These are phyloP conservation scores for Ophion costatus DNA, from an alignment of 2,888 invertebrate genomes.

Conservation along the genomic window DNA sequence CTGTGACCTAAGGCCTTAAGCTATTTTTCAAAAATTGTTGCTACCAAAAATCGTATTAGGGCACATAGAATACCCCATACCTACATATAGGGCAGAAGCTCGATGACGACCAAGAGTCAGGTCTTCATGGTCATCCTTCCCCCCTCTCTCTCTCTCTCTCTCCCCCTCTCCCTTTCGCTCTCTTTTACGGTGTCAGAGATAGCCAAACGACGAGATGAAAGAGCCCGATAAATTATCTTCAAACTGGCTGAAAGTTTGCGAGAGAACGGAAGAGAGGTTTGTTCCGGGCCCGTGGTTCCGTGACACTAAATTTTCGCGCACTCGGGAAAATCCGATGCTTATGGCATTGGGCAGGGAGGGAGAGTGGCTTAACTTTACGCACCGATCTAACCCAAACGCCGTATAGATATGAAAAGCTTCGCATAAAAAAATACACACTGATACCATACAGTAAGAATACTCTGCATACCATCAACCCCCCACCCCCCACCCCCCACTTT, in stretches of 20 bases:
- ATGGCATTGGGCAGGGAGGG: neutral
- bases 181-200: constrained; percentile 27
- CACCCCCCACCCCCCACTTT: constrained; percentile 1
- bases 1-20: no score
- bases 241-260: constrained; percentile 60
- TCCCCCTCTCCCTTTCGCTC: constrained; percentile 4
- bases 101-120: constrained; percentile 22
- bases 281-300: constrained; percentile 41
- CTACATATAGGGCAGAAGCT: neutral
- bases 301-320: constrained; percentile 58
- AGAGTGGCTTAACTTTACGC: constrained; percentile 49
- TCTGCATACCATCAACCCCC: constrained; percentile 12
- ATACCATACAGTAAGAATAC: neutral
- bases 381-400: constrained; percentile 8
- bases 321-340: constrained; percentile 50
- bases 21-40: no score
- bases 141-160: constrained; percentile 5
- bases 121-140: constrained; percentile 5
- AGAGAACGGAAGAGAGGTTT: constrained; percentile 63
- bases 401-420: constrained; percentile 40
- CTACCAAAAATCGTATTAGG: neutral
- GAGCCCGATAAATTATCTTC: constrained; percentile 63
- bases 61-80: neutral
- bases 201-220: constrained; percentile 49
- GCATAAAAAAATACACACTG: constrained; percentile 18